Evolutionary conservation across 2,888 invertebrate genomes (phyloP).

Genomic region (Andrena fulva): DNA sequence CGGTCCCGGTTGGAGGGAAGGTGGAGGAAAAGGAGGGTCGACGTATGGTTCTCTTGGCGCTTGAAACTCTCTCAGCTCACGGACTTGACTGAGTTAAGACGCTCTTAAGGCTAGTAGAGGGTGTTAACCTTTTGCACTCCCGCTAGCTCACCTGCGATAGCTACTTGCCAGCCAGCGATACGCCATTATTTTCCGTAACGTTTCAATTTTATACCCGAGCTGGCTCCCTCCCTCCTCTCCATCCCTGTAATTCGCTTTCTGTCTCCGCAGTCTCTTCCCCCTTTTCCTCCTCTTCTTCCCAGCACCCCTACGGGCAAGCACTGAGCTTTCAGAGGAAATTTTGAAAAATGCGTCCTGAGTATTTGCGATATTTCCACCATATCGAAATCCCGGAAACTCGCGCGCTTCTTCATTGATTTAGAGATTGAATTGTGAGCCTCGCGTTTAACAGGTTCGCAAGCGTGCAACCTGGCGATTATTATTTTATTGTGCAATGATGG

Average conservation of each 20-base stretch:
- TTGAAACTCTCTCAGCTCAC: constrained; percentile 72
- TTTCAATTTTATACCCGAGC: constrained; percentile 66
- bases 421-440: background rate
- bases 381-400: background rate
- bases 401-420: background rate
- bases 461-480: background rate
- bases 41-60: constrained; percentile 30
- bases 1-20: background rate
- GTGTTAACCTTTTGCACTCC: constrained; percentile 78
- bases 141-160: constrained; percentile 74
- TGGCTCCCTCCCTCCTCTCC: constrained; percentile 11
- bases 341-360: too few species aligned
- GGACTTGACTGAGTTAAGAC: constrained; percentile 76
- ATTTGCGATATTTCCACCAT: too few species aligned
- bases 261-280: background rate
- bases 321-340: too few species aligned
- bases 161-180: constrained; percentile 72
- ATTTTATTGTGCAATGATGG: constrained; percentile 7
- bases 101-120: constrained; percentile 77
- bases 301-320: too few species aligned
- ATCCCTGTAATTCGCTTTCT: background rate
- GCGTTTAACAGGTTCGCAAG: background rate
- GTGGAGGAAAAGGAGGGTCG: background rate
- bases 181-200: constrained; percentile 74
- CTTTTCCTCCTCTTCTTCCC: too few species aligned